These are phyloP conservation scores for Lithobates sylvaticus DNA, from an alignment of 2,797 vertebrate genomes.

Conservation along the genomic window DNA sequence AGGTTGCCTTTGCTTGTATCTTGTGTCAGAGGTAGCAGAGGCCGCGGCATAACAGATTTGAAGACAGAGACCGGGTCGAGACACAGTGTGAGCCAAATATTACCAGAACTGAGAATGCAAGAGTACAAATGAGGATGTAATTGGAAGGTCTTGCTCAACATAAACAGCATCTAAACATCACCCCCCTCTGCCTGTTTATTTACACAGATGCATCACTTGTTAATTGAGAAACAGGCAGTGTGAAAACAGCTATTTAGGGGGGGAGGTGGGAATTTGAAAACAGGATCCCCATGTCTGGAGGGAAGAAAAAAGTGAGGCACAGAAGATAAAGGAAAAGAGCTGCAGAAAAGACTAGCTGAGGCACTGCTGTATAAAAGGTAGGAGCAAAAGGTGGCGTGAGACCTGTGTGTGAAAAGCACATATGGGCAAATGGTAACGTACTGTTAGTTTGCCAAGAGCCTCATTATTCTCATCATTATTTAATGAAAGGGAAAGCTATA, in stretches of 20 bases:
- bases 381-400: background rate
- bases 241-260: slow-evolving; percentile 79
- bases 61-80: slow-evolving; percentile 35
- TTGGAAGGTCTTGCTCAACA: slow-evolving; percentile 68
- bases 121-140: slow-evolving; percentile 59
- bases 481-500: background rate
- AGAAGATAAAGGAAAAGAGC: background rate
- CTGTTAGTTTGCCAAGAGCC: slow-evolving; percentile 5
- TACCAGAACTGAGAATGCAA: slow-evolving; percentile 60
- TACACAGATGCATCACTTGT: slow-evolving; percentile 80
- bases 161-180: slow-evolving; percentile 68
- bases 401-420: background rate
- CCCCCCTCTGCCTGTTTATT: slow-evolving; percentile 76
- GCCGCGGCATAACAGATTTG: slow-evolving; percentile 20
- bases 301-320: slow-evolving; percentile 2
- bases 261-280: slow-evolving; percentile 29
- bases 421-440: background rate
- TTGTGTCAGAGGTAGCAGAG: background rate
- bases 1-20: slow-evolving; percentile 24
- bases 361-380: slow-evolving; percentile 4
- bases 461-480: background rate
- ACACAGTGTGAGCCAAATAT: slow-evolving; percentile 56
- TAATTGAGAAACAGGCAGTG: slow-evolving; percentile 80
- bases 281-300: slow-evolving; percentile 48
- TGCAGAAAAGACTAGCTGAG: background rate